A percentile compares a stretch with the other conserved stretches of the same genome.
Evolutionary conservation across 2,888 invertebrate genomes (phyloP).

Genomic region (Petrolisthes cinctipes): DNA sequence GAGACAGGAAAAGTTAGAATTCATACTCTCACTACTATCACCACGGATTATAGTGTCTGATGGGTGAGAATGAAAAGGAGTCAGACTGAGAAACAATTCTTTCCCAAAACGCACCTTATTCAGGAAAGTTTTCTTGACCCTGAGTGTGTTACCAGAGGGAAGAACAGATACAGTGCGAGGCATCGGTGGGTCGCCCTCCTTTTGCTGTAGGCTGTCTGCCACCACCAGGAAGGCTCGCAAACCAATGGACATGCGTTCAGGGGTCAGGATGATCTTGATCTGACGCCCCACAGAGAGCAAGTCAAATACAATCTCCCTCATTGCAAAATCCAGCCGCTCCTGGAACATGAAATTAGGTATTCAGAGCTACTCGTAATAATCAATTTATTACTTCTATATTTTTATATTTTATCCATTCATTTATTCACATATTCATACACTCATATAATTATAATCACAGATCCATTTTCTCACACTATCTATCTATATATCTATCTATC

Average conservation of each 20-base stretch:
- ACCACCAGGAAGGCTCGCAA: slow-evolving; percentile 97
- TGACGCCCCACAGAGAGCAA: slow-evolving; percentile 94
- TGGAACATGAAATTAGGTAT: slow-evolving; percentile 65
- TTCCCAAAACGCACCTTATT: slow-evolving; percentile 77
- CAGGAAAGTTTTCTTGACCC: slow-evolving; percentile 95
- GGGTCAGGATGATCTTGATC: slow-evolving; percentile 91
- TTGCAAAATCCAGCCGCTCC: slow-evolving; percentile 97
- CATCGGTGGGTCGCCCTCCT: slow-evolving; percentile 99
- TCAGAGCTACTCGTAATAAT: too few species aligned
- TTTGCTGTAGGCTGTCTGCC: slow-evolving; percentile 97
- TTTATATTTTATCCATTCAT: too few species aligned
- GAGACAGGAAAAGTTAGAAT: background rate
- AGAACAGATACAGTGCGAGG: slow-evolving; percentile 93
- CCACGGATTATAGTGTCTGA: background rate
- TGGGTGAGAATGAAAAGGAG: background rate
- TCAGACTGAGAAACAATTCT: background rate
- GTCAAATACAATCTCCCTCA: slow-evolving; percentile 99
- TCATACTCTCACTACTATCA: background rate
- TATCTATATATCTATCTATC: too few species aligned
- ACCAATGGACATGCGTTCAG: slow-evolving; percentile 98
- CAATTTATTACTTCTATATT: too few species aligned
- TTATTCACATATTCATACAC: too few species aligned
- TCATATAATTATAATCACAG: too few species aligned
- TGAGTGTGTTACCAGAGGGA: slow-evolving; percentile 93
- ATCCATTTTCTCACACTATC: too few species aligned